Evolutionary conservation across 2,888 invertebrate species (phyloP), one percentile per base, ranked within the genome.

Genomic region (Brachyopa scutellaris): DNA sequence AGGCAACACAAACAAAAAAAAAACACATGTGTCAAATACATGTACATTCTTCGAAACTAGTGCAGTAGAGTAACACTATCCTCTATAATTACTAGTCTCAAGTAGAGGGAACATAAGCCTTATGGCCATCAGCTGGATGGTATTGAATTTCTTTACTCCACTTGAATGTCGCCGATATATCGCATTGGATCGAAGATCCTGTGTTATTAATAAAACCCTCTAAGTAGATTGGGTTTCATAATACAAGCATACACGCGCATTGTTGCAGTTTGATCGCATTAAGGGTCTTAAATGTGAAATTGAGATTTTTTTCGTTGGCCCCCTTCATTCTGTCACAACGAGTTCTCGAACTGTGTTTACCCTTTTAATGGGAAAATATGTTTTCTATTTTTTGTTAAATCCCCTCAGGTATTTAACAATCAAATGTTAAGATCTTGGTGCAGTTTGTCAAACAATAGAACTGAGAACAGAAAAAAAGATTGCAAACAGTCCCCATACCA

Each of bases 241-340:
- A 70, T 51, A 78, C 45, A 11, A 11, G 13, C 31, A 19, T 26
- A 26, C 57, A 55, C 67, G 70, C 51, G 77, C 53, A 77, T 77
- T 77, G 77, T 70, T 82, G 82, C 82, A 82, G 82, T 82, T 82
- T 82, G 77, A 82, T 82, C 82, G 66, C 61, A 82, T 82, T 82
- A 82, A 77, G 70, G 62, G 82, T 70, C 70, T 82, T 77, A 5
- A 5, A 77, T 36, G 66, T 82, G 82, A 70, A 82, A 82, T 66
- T 33, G 82, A 82, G 77, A 82, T 82, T 66, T 70, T 77, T 77
- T 70, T 49, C 6, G 6, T 64, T 51, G 15, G 61, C 38, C 55
- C 55, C 74, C 31, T 38, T 40, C 19, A 8, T 38, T 23, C 21
- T 59, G 61, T 38, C 26, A 23, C n/a, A 66, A 61, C 62, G 57